Evolutionary conservation across 2,113 vertebrate genomes (phyloP), one percentile per base, ranked within the genome.

Genomic region (Anser brachyrhynchus): DNA sequence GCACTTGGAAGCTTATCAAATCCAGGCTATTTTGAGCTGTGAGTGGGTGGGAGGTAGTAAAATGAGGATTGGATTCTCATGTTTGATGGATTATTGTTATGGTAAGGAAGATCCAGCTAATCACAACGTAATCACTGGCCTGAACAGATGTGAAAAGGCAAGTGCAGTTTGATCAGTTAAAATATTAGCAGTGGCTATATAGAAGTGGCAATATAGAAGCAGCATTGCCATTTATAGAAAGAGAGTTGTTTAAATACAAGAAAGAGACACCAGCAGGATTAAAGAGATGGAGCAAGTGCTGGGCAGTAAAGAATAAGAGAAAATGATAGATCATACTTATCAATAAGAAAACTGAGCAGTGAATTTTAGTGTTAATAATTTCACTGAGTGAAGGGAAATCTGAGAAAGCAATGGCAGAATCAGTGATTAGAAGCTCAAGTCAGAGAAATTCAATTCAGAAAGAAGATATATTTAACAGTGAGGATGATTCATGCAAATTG

Each of bases 1-100:
- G 87, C 92, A 91, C 75, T 72, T 95, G 84, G 87, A 96, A 92
- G 44, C 67, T 66, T 93, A 83, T 74, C 81, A 94, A 88, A 86
- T 82, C 84, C 67, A 83, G 64, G 64, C 31, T 92, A 93, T 95
- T 96, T 94, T 90, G 75, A 92, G 71, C 21, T 46, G 35, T 44
- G 75, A 41, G 66, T 87, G 74, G 73, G 91, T 84, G 70, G 61
- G 33, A 95, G 62, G 37, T 90, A 94, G 84, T 82, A 83, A 95
- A 94, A 90, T 35, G 39, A 82, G 43, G 62, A 58, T 87, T 79
- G 62, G 66, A 89, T 94, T 95, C 80, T 92, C 62, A 78, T 90
- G 21, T 79, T 93, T 95, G 84, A 84, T 69, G 81, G 87, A 79
- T 84, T 93, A 84, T 82, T 92, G 44, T 61, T 39, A 76, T 85